A percentile compares a stretch with the other conserved stretches of the same genome.
These are phyloP conservation scores for Clavelina lepadiformis DNA, from an alignment of 23 tunicate species.

Conservation along the genomic window DNA sequence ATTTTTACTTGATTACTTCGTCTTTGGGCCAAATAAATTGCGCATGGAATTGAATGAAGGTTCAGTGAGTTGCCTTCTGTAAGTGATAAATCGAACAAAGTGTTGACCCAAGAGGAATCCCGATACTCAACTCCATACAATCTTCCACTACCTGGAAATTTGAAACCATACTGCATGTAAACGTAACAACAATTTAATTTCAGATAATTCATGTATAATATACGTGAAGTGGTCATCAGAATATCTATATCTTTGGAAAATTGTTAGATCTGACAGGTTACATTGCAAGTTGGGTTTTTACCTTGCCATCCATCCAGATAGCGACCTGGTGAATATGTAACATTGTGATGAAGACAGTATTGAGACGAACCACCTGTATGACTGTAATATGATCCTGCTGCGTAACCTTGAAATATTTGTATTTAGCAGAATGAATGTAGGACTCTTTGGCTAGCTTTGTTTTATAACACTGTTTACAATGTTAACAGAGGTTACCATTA, in stretches of 20 bases:
- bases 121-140: slow-evolving; percentile 45
- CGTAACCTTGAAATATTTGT: no score
- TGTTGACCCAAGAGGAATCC: slow-evolving; percentile 17
- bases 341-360: slow-evolving; percentile 18
- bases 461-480: no score
- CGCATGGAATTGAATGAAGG: slow-evolving; percentile 45
- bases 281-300: no score
- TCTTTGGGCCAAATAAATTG: slow-evolving; percentile 21
- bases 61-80: slow-evolving; percentile 10
- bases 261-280: no score
- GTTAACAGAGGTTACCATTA: no score
- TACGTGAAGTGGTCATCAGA: no score
- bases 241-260: no score
- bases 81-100: slow-evolving; percentile 32
- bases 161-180: no score
- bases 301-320: slow-evolving; percentile 36
- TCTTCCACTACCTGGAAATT: slow-evolving; percentile 7
- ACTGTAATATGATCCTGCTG: slow-evolving; percentile 27
- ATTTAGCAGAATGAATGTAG: no score
- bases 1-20: slow-evolving; percentile 22
- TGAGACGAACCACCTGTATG: slow-evolving; percentile 43
- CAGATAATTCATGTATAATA: no score
- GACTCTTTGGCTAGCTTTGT: no score
- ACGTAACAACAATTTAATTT: no score
- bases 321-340: slow-evolving; percentile 29